Evolutionary conservation across 1,140 invertebrate genomes (phyloP).

Genomic region (Drosophila fuyamai): DNA sequence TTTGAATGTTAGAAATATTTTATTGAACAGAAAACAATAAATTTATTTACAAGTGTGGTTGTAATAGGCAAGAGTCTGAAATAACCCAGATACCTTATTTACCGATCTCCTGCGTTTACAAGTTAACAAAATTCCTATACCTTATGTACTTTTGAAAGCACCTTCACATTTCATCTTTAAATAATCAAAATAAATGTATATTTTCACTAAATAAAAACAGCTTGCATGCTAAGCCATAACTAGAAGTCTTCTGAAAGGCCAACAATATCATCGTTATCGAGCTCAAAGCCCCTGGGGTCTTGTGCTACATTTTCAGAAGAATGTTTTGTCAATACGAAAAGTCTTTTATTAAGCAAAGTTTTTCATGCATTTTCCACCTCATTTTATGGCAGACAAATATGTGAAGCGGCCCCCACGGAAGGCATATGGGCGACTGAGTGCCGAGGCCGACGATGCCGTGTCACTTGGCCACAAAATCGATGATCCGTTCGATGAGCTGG

Average conservation of each 20-base stretch:
- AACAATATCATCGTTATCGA: no score
- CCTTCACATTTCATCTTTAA: no score
- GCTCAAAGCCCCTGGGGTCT: constrained; percentile 1
- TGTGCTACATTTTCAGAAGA: not conserved
- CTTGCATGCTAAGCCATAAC: not conserved
- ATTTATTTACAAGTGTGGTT: no score
- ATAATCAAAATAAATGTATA: no score
- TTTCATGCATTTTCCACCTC: constrained; percentile 58
- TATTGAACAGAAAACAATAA: no score
- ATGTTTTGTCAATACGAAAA: constrained; percentile 40
- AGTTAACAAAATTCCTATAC: no score
- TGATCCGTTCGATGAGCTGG: constrained; percentile 83
- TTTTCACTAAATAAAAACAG: not conserved
- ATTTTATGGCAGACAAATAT: constrained; percentile 74
- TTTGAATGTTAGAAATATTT: no score
- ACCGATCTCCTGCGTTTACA: no score
- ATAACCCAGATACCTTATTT: no score
- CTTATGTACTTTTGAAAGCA: no score
- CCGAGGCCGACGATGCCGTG: constrained; percentile 79
- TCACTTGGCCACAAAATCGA: constrained; percentile 79
- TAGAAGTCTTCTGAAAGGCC: not conserved
- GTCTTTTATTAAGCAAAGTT: constrained; percentile 36
- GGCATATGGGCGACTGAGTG: constrained; percentile 81
- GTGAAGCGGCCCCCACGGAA: constrained; percentile 82
- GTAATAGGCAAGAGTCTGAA: no score